A percentile compares a stretch with the other conserved stretches of the same genome.
Conservation (phyloP, 2,888 invertebrate species). For the Thymelicus acteon region DNA sequence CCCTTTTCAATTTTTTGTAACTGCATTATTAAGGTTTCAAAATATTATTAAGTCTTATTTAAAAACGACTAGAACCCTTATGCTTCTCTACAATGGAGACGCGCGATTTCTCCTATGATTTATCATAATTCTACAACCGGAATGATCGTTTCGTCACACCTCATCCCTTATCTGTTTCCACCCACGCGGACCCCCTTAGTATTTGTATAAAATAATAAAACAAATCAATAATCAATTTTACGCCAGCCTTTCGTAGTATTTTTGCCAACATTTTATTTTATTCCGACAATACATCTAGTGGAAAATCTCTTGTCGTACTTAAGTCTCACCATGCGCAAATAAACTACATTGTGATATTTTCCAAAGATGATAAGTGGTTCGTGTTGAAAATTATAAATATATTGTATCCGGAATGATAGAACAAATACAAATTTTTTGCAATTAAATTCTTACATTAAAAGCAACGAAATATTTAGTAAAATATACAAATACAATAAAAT, state of each 20-base stretch:
- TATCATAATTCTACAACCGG: conserved; percentile 51
- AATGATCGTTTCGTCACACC: conserved; percentile 61
- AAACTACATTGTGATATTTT: background rate
- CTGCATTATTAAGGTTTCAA: no score
- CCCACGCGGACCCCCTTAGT: conserved; percentile 49
- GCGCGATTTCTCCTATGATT: conserved; percentile 6
- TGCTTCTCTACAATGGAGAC: background rate
- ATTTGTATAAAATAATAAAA: conserved; percentile 56
- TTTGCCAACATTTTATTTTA: conserved; percentile 70
- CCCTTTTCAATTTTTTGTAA: no score
- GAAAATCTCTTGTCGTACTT: conserved; percentile 61
- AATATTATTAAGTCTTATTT: no score
- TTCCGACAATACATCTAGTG: conserved; percentile 72
- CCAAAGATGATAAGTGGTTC: no score
- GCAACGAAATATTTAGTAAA: no score
- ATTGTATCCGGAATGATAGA: no score
- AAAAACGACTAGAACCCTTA: no score
- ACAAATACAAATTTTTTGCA: no score
- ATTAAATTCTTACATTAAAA: no score
- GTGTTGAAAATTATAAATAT: no score
- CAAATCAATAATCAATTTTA: conserved; percentile 83
- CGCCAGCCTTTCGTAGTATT: conserved; percentile 69
- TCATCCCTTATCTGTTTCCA: conserved; percentile 58
- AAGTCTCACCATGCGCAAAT: conserved; percentile 12
- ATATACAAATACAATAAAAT: no score